Conservation (phyloP, 2,113 vertebrate species). For the Mus spicilegus region DNA sequence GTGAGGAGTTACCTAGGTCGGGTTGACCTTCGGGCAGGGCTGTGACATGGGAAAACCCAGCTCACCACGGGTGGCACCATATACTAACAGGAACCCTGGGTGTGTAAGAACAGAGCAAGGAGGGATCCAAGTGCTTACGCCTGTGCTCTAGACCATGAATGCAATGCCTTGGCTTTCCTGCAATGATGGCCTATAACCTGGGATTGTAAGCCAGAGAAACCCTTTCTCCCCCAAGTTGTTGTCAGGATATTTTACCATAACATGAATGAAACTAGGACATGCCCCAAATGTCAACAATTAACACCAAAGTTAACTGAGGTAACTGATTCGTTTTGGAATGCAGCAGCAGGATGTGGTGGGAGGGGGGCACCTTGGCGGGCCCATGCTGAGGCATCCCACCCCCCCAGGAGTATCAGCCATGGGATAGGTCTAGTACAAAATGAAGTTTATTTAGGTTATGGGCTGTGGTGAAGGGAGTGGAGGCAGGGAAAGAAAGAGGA, state of each 20-base stretch:
- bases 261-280: not conserved
- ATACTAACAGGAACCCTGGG: not conserved
- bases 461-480: no score
- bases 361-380: no score
- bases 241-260: not conserved
- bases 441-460: no score
- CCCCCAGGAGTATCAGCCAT: no score
- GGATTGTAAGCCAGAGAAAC: not conserved
- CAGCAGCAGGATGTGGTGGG: no score
- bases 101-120: accelerated
- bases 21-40: not conserved
- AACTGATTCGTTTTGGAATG: no score
- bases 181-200: not conserved
- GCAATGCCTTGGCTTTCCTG: no score
- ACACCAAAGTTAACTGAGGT: not conserved
- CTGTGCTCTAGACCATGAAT: not conserved
- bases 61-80: not conserved
- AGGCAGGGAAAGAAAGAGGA: no score
- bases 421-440: no score
- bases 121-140: not conserved
- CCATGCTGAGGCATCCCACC: no score
- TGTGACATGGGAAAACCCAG: not conserved
- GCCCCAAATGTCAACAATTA: not conserved
- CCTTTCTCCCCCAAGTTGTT: not conserved
- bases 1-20: no score